phyloP scores from a whole-genome alignment of 2,113 vertebrate genomes.

The Hyperoodon ampullatus region DNA sequence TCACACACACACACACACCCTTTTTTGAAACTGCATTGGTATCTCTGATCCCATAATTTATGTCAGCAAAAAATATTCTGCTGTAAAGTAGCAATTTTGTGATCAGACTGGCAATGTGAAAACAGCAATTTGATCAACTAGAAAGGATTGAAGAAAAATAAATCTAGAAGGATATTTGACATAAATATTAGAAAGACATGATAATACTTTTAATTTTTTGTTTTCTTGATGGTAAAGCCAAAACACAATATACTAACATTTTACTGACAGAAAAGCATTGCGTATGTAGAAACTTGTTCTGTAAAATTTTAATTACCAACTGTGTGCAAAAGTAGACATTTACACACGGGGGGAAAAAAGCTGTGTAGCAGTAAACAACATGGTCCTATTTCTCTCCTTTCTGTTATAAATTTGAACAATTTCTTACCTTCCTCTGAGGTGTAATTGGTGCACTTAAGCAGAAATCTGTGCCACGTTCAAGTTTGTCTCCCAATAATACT shows the following conservation, averaged over 20 bases:
- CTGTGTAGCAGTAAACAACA: slow-evolving; percentile 45
- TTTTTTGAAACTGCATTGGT: slow-evolving; percentile 43
- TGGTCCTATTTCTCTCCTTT: slow-evolving; percentile 21
- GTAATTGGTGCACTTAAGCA: neutral
- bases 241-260: slow-evolving; percentile 26
- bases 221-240: slow-evolving; percentile 45
- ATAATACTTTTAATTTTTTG: slow-evolving; percentile 58
- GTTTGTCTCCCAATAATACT: neutral
- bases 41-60: slow-evolving; percentile 70
- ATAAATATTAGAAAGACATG: slow-evolving; percentile 6
- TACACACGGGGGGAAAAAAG: neutral
- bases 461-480: slow-evolving; percentile 31
- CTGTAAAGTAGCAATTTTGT: slow-evolving; percentile 63
- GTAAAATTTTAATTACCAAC: slow-evolving; percentile 51
- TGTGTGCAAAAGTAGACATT: slow-evolving; percentile 64
- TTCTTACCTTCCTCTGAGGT: slow-evolving; percentile 64
- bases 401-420: slow-evolving; percentile 42
- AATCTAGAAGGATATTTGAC: slow-evolving; percentile 24
- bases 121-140: slow-evolving; percentile 61
- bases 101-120: slow-evolving; percentile 43
- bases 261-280: neutral
- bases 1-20: neutral
- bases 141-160: slow-evolving; percentile 53
- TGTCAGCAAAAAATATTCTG: slow-evolving; percentile 54
- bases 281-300: neutral